These are phyloP conservation scores for Poecilia velifera DNA, from an alignment of 2,797 vertebrate genomes.

Conservation along the genomic window DNA sequence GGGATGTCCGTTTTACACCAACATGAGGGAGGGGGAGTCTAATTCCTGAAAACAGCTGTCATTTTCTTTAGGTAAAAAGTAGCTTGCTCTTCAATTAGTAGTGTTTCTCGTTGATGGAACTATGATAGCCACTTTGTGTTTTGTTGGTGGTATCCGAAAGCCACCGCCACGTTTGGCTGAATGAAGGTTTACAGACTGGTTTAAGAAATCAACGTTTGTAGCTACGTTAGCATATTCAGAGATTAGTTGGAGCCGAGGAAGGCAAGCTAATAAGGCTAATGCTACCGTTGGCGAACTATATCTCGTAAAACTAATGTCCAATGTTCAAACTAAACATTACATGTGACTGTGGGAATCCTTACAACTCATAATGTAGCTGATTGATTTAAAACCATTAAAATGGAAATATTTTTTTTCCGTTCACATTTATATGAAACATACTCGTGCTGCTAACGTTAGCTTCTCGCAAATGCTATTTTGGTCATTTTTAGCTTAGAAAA, in stretches of 20 bases:
- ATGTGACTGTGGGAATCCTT: fast-evolving
- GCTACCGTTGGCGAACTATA: constrained; percentile 47
- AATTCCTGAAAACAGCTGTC: constrained; percentile 72
- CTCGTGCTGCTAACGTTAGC: constrained; percentile 54
- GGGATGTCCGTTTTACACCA: constrained; percentile 47
- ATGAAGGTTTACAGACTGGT: not conserved
- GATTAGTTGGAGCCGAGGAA: constrained; percentile 56
- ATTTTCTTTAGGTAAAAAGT: constrained; percentile 43
- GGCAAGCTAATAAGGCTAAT: constrained; percentile 61
- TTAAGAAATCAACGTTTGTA: not conserved
- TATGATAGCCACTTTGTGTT: no score
- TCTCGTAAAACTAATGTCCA: constrained; percentile 33
- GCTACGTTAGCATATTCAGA: constrained; percentile 40
- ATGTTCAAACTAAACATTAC: constrained; percentile 3
- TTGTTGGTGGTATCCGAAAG: fast-evolving
- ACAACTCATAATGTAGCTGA: fast-evolving
- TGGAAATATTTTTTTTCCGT: not conserved
- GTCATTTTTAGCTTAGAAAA: constrained; percentile 33
- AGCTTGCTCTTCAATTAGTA: not conserved
- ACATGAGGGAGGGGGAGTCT: constrained; percentile 38
- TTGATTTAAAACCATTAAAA: not conserved
- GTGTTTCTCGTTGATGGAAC: not conserved
- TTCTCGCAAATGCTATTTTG: constrained; percentile 27
- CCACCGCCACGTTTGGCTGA: fast-evolving
- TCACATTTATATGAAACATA: constrained; percentile 6